Base-by-base conservation (phyloP, 2,888 invertebrate species). In the Lochmaea capreae region DNA sequence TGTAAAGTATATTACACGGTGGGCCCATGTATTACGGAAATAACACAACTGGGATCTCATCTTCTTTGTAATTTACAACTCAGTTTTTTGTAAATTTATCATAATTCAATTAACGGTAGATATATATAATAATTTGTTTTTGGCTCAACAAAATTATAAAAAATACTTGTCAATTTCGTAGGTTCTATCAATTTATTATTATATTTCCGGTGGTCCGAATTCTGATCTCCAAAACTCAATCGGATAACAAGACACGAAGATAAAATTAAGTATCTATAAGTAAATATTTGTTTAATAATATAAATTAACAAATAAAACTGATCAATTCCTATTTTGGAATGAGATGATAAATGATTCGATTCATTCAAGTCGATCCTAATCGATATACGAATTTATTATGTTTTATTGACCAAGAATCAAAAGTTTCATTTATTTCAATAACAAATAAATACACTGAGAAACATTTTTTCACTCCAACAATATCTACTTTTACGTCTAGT, bases 301-400 rank as follows among this genome's bases (percentile, higher is more conserved):
- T 16, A 9, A 54, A 54, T 42, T 46, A 65, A 43, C 52, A 42
- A 54, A 57, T 70, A 43, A 70, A 63, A 71, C 57, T 46, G 54
- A 63, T 65, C 63, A 58, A 65, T 71, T 65, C 71, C 63, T 43
- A 71, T 70, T 63, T 63, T 61, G 54, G 70, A 54, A 57, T 39
- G 42, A 71, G 57, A 65, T 71, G 65, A 71, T 71, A 71, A 71
- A 71, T 71, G 58, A 58, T 65, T 43, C 43, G 33, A 54, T 42
- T 58, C 65, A 71, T 57, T 71, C 54, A 58, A 59, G 59, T 66
- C 71, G 59, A 71, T 66, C 66, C 43, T 49, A 59, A 66, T 71
- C 59, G 71, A 71, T 59, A 71, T 59, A 59, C 66, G 22, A 66
- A 71, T 71, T 66, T 66, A 71, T 71, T 59, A 71, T 59, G 57